Conservation (phyloP, 2,888 invertebrate genomes). For the Brachyptera putata region DNA sequence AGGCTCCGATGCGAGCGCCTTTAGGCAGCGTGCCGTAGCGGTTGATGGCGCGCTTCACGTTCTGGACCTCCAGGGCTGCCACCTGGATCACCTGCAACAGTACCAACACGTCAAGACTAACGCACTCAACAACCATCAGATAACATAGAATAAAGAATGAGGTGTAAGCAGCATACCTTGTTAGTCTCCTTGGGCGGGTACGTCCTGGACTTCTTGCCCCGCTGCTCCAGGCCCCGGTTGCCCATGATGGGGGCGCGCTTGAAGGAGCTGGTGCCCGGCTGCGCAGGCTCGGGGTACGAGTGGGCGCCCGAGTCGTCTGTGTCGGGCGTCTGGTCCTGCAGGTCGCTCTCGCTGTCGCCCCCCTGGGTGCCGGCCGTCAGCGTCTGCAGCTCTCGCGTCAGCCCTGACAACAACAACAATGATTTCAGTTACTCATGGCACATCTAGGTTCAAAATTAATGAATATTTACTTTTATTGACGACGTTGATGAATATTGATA, state of each 20-base stretch:
- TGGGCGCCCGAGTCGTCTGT: constrained; percentile 64
- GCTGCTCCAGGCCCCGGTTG: constrained; percentile 55
- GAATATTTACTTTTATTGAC: constrained; percentile 29
- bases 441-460: constrained; percentile 5
- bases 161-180: constrained; percentile 26
- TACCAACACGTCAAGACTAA: not conserved
- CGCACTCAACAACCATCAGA: not conserved
- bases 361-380: constrained; percentile 49
- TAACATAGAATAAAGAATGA: too few species aligned
- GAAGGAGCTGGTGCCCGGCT: constrained; percentile 46
- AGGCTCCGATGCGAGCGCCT: constrained; percentile 93
- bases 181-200: constrained; percentile 52
- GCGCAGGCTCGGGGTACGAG: constrained; percentile 48
- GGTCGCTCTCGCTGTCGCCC: constrained; percentile 66
- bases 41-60: constrained; percentile 90
- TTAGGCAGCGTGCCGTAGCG: constrained; percentile 96
- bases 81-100: constrained; percentile 63
- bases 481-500: too few species aligned
- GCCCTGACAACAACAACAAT: too few species aligned
- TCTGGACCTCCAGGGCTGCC: constrained; percentile 91
- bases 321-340: constrained; percentile 66
- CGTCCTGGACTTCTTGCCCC: constrained; percentile 60
- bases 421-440: too few species aligned
- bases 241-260: constrained; percentile 59
- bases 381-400: constrained; percentile 48